A percentile compares a stretch with the other conserved stretches of the same genome.
Evolutionary conservation across 2,888 invertebrate genomes (phyloP).

Genomic region (Aethes cnicana): DNA sequence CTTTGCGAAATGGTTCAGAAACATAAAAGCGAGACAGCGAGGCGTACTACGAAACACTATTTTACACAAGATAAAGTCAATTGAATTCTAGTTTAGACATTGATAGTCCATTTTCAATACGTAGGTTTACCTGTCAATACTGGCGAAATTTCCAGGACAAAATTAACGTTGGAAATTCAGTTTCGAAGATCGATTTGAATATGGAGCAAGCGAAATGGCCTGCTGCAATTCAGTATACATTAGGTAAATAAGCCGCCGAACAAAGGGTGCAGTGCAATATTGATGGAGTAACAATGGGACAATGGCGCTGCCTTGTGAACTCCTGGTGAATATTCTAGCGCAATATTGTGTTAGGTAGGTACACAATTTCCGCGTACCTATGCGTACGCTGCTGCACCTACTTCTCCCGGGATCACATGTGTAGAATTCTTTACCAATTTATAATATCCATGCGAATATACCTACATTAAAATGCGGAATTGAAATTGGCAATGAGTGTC

Average conservation of each 20-base stretch:
- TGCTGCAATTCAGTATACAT: slow-evolving; percentile 6
- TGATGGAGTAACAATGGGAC: slow-evolving; percentile 32
- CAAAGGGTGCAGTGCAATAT: slow-evolving; percentile 34
- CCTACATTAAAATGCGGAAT: too few species aligned
- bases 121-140: too few species aligned
- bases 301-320: slow-evolving; percentile 18
- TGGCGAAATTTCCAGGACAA: too few species aligned
- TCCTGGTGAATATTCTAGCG: slow-evolving; percentile 5
- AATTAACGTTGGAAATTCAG: slow-evolving; percentile 6
- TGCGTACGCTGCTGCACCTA: too few species aligned
- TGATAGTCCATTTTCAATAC: too few species aligned
- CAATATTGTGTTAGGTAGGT: not conserved
- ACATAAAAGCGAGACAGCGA: not conserved
- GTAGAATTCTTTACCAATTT: too few species aligned
- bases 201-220: slow-evolving; percentile 13
- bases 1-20: slow-evolving; percentile 1
- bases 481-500: too few species aligned
- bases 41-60: not conserved
- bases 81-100: too few species aligned
- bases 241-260: slow-evolving; percentile 31
- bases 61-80: not conserved
- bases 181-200: slow-evolving; percentile 8
- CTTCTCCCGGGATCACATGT: too few species aligned
- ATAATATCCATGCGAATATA: too few species aligned
- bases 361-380: too few species aligned